Evolutionary conservation across 2,113 vertebrate species (phyloP), one percentile per base, ranked within the genome.

Genomic region (Lates calcarifer): DNA sequence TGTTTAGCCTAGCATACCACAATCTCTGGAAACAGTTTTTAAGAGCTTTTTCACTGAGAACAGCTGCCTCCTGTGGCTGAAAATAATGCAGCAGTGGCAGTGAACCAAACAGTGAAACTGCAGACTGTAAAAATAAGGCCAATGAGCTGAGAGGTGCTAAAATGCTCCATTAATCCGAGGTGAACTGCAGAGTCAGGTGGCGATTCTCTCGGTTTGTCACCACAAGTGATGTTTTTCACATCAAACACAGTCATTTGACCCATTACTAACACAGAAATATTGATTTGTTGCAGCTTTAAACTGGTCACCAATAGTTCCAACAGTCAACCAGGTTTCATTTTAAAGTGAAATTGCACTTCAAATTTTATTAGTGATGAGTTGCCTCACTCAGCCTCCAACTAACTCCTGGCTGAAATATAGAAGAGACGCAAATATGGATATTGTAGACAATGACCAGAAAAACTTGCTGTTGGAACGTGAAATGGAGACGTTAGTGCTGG

Each of bases 401-500:
- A 24, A 37, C 45, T 62, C 22, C 45, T n/a, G 45, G 24, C 47
- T 57, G 29, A 49, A 29, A 31, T 62, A 29, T 35, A 39, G 37
- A 58, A 24, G 24, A n/a, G 20, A 43, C 61, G 9, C 17, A 41
- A 26, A 69, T n/a, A 15, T 73, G 13, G 0, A 41, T 14, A 22
- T 26, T 51, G 47, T 43, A 13, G 29, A 31, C 57, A 47, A 33
- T 53, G 49, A 29, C 20, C 24, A 24, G 26, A 39, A 15, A 45
- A 29, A 35, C 10, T n/a, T 24, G 1, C 24, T 64, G 24, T 68
- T 63, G 31, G 22, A 49, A 18, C 28, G 14, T 56, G 24, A 56
- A 74, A 33, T 29, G 20, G 24, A 74, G 51, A 53, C 26, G 26
- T 77, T 62, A 71, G 57, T 65, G 60, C 15, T 60, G 24, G 61